Evolutionary conservation across 2,888 invertebrate genomes (phyloP).

Genomic region (Reticulitermes lucifugus): DNA sequence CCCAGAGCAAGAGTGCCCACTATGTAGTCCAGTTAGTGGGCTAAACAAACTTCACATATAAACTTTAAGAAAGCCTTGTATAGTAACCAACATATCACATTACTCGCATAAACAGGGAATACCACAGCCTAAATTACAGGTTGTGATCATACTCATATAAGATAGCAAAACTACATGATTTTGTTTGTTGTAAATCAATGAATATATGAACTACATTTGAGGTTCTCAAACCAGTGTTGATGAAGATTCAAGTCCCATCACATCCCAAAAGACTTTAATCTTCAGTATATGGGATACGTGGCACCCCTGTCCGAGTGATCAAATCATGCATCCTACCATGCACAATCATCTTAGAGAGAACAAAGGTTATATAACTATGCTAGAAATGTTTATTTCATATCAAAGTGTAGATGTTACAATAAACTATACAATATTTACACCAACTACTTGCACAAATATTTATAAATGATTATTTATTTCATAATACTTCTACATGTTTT

Average conservation of each 20-base stretch:
- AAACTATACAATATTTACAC: no score
- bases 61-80: background rate
- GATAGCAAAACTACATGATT: background rate
- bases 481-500: no score
- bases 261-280: no score
- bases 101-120: no score
- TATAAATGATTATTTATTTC: no score
- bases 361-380: background rate
- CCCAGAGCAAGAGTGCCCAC: background rate
- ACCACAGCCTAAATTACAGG: no score
- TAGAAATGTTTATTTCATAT: background rate
- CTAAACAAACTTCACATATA: no score
- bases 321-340: conserved; percentile 23
- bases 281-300: background rate
- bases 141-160: background rate
- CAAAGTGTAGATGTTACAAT: background rate
- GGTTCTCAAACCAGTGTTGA: no score
- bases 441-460: no score
- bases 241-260: no score
- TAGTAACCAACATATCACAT: background rate
- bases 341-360: background rate
- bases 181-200: background rate
- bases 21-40: background rate
- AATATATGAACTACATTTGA: no score
- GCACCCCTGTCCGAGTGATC: background rate